These are phyloP conservation scores for Parus major DNA, from an alignment of 2,113 vertebrate genomes.

Conservation along the genomic window DNA sequence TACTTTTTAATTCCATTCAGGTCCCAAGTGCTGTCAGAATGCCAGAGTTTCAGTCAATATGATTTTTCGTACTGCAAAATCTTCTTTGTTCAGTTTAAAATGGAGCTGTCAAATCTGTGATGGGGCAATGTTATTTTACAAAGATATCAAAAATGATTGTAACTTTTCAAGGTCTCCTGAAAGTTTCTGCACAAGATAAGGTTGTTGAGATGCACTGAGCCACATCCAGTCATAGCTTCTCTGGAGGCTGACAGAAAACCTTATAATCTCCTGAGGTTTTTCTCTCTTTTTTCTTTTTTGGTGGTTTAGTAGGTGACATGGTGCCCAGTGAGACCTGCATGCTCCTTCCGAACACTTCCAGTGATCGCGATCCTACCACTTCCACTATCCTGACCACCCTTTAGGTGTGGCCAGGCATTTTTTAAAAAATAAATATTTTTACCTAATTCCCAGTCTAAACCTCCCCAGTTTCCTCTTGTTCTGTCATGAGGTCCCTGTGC, in stretches of 20 bases:
- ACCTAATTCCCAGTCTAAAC: neutral
- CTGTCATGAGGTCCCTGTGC: neutral
- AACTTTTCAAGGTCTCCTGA: neutral
- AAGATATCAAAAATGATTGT: neutral
- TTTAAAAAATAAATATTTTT: neutral
- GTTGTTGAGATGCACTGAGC: neutral
- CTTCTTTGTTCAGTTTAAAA: neutral
- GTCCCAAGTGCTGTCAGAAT: neutral
- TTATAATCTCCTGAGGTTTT: neutral
- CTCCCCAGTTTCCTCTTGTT: neutral
- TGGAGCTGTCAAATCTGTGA: neutral
- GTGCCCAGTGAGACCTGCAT: neutral
- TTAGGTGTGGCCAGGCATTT: neutral
- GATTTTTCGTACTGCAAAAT: neutral
- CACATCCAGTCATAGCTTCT: neutral
- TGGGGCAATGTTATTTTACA: neutral
- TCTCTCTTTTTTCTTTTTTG: neutral
- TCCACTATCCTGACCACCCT: neutral
- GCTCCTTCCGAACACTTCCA: neutral
- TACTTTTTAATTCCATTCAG: neutral
- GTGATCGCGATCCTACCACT: neutral
- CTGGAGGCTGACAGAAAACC: neutral
- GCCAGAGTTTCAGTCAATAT: neutral
- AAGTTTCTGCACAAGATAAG: neutral
- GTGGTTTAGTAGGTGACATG: neutral